These are phyloP conservation scores for Trachymyrmex cornetzi DNA, from an alignment of 1,140 invertebrate species.

Conservation along the genomic window DNA sequence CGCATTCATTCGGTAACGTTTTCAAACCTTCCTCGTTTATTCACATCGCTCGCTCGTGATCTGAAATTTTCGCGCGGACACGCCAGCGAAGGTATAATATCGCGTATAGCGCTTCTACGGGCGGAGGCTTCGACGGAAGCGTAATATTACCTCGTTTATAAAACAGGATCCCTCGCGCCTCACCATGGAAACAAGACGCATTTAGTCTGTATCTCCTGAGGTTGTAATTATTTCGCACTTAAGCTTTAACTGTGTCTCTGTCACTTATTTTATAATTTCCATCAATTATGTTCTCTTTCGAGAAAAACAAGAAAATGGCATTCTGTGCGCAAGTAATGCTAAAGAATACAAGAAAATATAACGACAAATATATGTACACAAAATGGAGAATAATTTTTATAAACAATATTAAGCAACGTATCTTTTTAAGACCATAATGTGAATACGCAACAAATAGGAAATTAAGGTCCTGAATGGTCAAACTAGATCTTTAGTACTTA, in stretches of 20 bases:
- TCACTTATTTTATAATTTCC: conserved; percentile 6
- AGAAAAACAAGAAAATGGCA: neutral
- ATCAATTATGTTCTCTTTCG: neutral
- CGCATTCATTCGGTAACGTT: conserved; percentile 1
- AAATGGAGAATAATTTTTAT: neutral
- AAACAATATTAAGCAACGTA: too few species aligned
- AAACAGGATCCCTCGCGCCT: neutral
- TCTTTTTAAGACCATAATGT: too few species aligned
- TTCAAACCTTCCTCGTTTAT: neutral
- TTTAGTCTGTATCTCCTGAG: neutral
- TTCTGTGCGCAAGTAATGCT: neutral
- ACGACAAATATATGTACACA: neutral
- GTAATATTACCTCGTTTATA: conserved; percentile 13
- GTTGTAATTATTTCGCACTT: conserved; percentile 15
- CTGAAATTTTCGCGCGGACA: conserved; percentile 17
- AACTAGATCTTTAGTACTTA: too few species aligned
- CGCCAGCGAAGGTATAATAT: conserved; percentile 1
- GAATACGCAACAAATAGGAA: too few species aligned
- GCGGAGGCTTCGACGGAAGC: neutral
- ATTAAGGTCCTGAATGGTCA: too few species aligned
- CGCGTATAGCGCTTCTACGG: neutral
- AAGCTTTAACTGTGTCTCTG: neutral
- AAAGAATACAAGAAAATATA: neutral
- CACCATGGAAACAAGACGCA: neutral
- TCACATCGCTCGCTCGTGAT: conserved; percentile 4